Evolutionary conservation across 2,113 vertebrate species (phyloP), one percentile per base, ranked within the genome.

Genomic region (Pseudolaguvia tuberculata): DNA sequence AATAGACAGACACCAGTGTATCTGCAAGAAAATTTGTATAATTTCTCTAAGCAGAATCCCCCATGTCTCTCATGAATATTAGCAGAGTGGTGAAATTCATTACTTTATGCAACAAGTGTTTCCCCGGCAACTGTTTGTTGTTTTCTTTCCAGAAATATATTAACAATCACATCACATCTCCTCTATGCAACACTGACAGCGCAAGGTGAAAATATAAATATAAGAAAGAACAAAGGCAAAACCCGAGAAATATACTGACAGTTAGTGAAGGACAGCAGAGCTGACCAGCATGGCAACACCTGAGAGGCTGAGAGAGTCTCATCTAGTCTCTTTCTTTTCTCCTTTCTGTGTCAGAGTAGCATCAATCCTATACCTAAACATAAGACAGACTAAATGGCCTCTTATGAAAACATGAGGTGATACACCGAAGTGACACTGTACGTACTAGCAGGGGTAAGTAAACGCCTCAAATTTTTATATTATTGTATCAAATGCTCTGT

Each of bases 331-430:
- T 56, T 25, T 52, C 50, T 74, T 78, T 57, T 62, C 82, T 79
- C 53, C 12, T 45, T 23, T 57, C 13, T 68, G 31, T 82, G 83
- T 88, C 85, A 84, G 77, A 78, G 79, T 74, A 63, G 59, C 67
- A 73, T 62, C 83, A 84, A 87, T 83, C 84, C 87, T 83, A 87
- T 81, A 82, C 82, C 78, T 84, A 80, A 79, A 85, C 84, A 82
- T 86, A 88, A 86, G 80, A 70, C 76, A 73, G 65, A 77, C 75
- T 84, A 78, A 79, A 85, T 73, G 53, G 73, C 73, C 84, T 81
- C 78, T 86, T 83, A 88, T 83, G 78, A 83, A 80, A 77, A 88
- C 83, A 29, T 18, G 72, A 78, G 70, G 72, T 77, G 83, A 88
- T 85, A 82, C 3, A 42, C 39, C 9, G 39, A 42, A 42, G 39